These are phyloP conservation scores for Ascidia mentula DNA, from an alignment of 23 tunicate species.

Conservation along the genomic window DNA sequence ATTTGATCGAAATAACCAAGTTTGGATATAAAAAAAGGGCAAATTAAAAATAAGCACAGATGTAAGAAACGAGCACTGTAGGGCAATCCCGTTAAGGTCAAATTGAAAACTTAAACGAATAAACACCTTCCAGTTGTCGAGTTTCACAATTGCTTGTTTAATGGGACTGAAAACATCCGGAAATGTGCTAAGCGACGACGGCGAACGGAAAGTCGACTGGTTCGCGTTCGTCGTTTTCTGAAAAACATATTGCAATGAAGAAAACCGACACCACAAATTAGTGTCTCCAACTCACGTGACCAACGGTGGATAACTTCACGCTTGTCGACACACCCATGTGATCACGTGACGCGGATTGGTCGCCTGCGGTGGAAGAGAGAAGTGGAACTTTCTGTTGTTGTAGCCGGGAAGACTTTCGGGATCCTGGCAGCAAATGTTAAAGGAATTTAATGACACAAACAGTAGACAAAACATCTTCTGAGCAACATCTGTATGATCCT, in stretches of 20 bases:
- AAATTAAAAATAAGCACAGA: no score
- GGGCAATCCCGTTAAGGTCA: no score
- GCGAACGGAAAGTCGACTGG: not conserved
- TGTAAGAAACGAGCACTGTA: no score
- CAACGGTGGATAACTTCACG: not conserved
- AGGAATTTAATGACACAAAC: no score
- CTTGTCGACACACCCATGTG: not conserved
- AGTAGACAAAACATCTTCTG: no score
- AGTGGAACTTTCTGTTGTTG: conserved; percentile 59
- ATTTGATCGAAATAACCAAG: no score
- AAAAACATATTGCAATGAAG: not conserved
- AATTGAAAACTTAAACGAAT: no score
- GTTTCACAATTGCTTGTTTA: conserved; percentile 27
- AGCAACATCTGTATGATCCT: no score
- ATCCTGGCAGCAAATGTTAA: conserved; percentile 20
- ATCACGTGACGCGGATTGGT: conserved; percentile 1
- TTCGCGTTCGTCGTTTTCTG: not conserved
- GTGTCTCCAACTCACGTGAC: not conserved
- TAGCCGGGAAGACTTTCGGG: conserved; percentile 58
- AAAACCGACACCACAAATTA: no score
- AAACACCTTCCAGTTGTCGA: conserved; percentile 32
- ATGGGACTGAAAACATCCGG: not conserved
- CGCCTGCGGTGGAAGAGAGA: conserved; percentile 12
- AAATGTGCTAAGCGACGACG: not conserved
- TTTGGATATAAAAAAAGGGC: no score